A percentile compares a stretch with the other conserved stretches of the same genome.
These are phyloP conservation scores for Mirza zaza DNA, from an alignment of 2,113 vertebrate genomes.

Conservation along the genomic window DNA sequence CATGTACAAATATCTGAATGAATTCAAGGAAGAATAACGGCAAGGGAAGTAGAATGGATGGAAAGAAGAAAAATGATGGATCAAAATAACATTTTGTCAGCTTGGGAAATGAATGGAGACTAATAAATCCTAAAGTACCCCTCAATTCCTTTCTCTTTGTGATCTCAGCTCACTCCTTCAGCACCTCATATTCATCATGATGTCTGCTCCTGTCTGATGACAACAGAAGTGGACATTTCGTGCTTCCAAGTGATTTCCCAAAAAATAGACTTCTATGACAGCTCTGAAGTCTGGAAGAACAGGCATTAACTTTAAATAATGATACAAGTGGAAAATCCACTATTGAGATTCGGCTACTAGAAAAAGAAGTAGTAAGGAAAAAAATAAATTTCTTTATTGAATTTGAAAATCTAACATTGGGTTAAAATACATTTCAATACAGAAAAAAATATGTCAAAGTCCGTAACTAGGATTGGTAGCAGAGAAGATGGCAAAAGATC, in stretches of 20 bases:
- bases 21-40: background rate
- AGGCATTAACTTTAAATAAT: background rate
- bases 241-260: background rate
- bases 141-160: background rate
- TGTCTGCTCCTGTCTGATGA: background rate
- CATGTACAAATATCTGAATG: background rate
- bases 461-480: background rate
- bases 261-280: fast-evolving
- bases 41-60: background rate
- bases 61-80: background rate
- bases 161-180: background rate
- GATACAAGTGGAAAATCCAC: background rate
- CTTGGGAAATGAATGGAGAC: conserved; percentile 5
- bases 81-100: background rate
- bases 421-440: background rate
- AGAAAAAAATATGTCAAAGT: background rate
- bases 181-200: background rate
- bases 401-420: background rate
- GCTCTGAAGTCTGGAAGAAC: background rate
- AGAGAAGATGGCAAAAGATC: background rate
- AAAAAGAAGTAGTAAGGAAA: background rate
- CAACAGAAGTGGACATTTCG: background rate
- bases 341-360: background rate
- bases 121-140: background rate
- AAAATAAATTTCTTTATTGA: background rate